Base-by-base conservation (phyloP, 2,797 vertebrate species). In the Ataeniobius toweri region DNA sequence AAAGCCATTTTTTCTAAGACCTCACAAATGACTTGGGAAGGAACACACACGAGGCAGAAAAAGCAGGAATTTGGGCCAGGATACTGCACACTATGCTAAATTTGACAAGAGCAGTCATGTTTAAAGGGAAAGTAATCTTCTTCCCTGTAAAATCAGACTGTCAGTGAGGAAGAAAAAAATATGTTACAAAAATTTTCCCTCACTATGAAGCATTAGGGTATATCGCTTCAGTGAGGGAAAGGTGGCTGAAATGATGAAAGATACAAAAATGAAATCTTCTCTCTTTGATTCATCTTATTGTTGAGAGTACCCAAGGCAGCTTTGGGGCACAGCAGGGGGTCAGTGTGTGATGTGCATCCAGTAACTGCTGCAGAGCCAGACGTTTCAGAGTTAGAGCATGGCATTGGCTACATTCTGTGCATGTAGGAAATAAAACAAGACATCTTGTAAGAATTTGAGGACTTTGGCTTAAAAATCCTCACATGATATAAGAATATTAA, bases 71-170 rank as follows among this genome's bases (percentile, higher is more conserved):
- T 87, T 81, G 74, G 69, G 61, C 71, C 26, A 67, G 70, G 87
- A 79, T 78, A 83, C 78, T 77, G 78, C 79, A 74, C 67, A 86
- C 78, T 81, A 76, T 71, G 78, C 58, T 79, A 48, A 83, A 83
- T 81, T 78, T 84, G 75, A 84, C 85, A 89, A 85, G 83, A 73
- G 71, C 83, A 79, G 77, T 86, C 61, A 56, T 88, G 88, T 83
- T 84, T 83, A 77, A 92, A 69, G 86, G 75, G 81, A 74, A 74
- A 70, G 24, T 82, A 84, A 86, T 86, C 86, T 86, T 74, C 81
- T 75, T 79, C 70, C 56, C 56, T 83, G 77, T 78, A 74, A 82
- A 87, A 86, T 76, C 77, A 36, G 77, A 69, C 59, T 50, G 78
- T 80, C 76, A 74, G 61, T 72, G 22, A 76, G 39, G 61, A 78